Evolutionary conservation across 1,140 invertebrate species (phyloP).

Genomic region (Ylistrum balloti): DNA sequence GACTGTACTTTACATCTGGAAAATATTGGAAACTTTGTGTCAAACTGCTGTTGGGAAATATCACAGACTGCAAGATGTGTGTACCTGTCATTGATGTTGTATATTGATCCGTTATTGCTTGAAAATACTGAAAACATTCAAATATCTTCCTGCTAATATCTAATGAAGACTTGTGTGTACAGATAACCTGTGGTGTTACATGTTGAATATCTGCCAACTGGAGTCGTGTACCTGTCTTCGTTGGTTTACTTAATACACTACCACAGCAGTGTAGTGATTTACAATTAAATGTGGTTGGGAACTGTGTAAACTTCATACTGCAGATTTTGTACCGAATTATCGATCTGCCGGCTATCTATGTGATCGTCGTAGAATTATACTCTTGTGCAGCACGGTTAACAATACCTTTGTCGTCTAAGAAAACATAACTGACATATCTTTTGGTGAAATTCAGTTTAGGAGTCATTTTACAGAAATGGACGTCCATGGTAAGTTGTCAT

Average conservation of each 20-base stretch:
- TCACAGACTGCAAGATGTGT: too few species aligned
- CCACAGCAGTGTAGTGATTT: neutral
- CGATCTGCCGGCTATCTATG: neutral
- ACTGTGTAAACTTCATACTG: neutral
- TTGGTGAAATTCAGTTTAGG: neutral
- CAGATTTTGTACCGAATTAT: neutral
- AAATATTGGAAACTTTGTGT: too few species aligned
- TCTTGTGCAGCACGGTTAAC: neutral
- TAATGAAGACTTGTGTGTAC: too few species aligned
- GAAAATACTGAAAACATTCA: too few species aligned
- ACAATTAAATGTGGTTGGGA: neutral
- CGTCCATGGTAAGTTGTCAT: neutral
- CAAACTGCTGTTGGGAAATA: too few species aligned
- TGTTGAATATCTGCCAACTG: too few species aligned
- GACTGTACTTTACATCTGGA: too few species aligned
- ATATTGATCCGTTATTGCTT: too few species aligned
- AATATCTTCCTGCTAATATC: too few species aligned
- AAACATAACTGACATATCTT: neutral
- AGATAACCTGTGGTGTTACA: too few species aligned
- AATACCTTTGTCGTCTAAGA: neutral
- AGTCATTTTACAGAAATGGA: neutral
- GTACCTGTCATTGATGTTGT: too few species aligned
- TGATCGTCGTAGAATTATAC: neutral
- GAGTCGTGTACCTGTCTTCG: neutral
- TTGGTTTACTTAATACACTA: neutral